These are phyloP conservation scores for Trissolcus japonicus DNA, from an alignment of 2,888 invertebrate genomes.

Conservation along the genomic window DNA sequence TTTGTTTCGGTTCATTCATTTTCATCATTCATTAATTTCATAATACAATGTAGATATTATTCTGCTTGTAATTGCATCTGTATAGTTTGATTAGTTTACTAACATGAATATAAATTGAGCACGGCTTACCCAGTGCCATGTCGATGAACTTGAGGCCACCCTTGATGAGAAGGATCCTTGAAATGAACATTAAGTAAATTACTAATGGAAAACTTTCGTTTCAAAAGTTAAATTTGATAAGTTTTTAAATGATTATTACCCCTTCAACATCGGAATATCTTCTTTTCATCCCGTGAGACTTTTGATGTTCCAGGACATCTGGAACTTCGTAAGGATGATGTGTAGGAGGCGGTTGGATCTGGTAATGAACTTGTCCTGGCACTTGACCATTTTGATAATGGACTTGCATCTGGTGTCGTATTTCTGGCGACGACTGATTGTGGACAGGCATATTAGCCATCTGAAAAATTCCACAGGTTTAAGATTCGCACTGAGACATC, in stretches of 20 bases:
- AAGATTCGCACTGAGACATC: background rate
- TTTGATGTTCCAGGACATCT: conserved; percentile 70
- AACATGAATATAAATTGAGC: background rate
- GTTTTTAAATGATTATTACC: conserved; percentile 63
- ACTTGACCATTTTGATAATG: conserved; percentile 75
- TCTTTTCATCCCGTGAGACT: conserved; percentile 72
- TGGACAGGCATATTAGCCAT: conserved; percentile 64
- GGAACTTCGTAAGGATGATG: conserved; percentile 68
- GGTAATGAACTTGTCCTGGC: conserved; percentile 71
- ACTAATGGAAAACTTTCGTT: background rate
- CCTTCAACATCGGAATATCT: conserved; percentile 73
- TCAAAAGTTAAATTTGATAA: background rate
- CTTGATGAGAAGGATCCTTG: conserved; percentile 70
- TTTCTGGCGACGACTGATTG: conserved; percentile 68
- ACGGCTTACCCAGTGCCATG: conserved; percentile 73
- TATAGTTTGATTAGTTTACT: background rate
- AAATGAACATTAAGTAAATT: background rate
- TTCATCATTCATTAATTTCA: background rate
- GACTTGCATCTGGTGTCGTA: conserved; percentile 71
- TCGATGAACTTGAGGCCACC: conserved; percentile 69
- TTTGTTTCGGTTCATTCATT: no score
- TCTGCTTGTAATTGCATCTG: background rate
- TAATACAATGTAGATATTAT: background rate
- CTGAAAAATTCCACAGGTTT: background rate
- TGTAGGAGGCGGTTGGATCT: conserved; percentile 69